Percentiles rank a stretch among this genome's conserved stretches.
phyloP scores from a whole-genome alignment of 2,113 vertebrate species.

The Plotosus lineatus region DNA sequence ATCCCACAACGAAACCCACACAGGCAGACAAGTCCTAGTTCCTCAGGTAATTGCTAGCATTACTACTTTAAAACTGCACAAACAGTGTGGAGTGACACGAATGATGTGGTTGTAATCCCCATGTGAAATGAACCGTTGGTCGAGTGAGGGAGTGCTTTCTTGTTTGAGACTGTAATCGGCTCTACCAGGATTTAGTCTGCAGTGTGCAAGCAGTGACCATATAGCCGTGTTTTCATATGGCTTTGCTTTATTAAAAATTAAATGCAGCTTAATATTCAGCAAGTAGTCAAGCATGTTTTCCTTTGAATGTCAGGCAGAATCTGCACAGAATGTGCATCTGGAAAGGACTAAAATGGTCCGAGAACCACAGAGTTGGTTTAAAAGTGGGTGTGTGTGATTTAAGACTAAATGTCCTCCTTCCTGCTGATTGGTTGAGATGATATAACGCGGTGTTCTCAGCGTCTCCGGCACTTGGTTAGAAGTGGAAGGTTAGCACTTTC shows the following conservation, averaged over 20 bases:
- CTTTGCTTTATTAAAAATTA: not conserved
- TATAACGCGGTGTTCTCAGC: too few species aligned
- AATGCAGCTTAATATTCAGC: too few species aligned
- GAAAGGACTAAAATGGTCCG: not conserved
- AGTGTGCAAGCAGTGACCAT: not conserved
- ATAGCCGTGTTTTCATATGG: not conserved
- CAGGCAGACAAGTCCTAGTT: not conserved
- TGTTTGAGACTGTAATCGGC: conserved; percentile 20
- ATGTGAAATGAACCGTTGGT: conserved; percentile 11
- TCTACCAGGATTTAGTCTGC: not conserved
- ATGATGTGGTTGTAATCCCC: conserved; percentile 5
- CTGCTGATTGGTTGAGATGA: too few species aligned
- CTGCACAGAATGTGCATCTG: not conserved
- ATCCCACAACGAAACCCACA: conserved; percentile 30
- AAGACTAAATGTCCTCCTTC: too few species aligned
- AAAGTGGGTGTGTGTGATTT: not conserved
- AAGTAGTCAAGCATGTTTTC: not conserved
- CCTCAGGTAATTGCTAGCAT: not conserved
- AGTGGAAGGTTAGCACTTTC: too few species aligned
- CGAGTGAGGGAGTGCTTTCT: not conserved
- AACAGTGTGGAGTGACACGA: not conserved
- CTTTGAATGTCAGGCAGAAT: not conserved
- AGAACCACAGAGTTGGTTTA: not conserved
- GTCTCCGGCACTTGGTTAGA: too few species aligned
- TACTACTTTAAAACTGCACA: not conserved